Conservation (phyloP, 1,140 invertebrate species). For the Manduca sexta region DNA sequence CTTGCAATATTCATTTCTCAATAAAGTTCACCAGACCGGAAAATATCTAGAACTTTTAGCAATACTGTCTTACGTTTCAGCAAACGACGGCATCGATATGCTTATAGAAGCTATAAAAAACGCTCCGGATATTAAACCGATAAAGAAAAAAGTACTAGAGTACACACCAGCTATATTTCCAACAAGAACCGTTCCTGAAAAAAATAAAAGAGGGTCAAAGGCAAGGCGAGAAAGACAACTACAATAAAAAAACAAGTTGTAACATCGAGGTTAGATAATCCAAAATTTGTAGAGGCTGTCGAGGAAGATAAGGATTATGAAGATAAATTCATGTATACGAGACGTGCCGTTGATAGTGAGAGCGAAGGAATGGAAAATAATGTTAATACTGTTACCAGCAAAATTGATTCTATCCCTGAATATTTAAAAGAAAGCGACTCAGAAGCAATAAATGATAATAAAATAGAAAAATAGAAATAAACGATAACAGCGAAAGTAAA, state of each 20-base stretch:
- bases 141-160: conserved; percentile 27
- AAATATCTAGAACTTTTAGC: not conserved
- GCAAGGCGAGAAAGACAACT: not conserved
- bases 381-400: too few species aligned
- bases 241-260: not conserved
- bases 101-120: conserved; percentile 55
- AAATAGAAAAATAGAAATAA: too few species aligned
- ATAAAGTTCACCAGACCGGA: not conserved
- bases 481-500: too few species aligned
- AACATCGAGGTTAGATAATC: not conserved
- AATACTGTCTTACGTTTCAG: conserved; percentile 21
- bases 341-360: too few species aligned
- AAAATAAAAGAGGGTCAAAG: not conserved
- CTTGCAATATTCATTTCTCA: too few species aligned
- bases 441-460: too few species aligned
- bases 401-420: too few species aligned
- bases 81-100: conserved; percentile 51
- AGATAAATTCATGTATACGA: not conserved
- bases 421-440: too few species aligned
- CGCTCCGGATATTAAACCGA: conserved; percentile 50
- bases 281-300: not conserved
- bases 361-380: too few species aligned
- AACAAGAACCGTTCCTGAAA: not conserved
- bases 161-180: conserved; percentile 1
- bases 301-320: conserved; percentile 1